Conservation (phyloP, 2,888 invertebrate species). For the Drosophila neonasuta region DNA sequence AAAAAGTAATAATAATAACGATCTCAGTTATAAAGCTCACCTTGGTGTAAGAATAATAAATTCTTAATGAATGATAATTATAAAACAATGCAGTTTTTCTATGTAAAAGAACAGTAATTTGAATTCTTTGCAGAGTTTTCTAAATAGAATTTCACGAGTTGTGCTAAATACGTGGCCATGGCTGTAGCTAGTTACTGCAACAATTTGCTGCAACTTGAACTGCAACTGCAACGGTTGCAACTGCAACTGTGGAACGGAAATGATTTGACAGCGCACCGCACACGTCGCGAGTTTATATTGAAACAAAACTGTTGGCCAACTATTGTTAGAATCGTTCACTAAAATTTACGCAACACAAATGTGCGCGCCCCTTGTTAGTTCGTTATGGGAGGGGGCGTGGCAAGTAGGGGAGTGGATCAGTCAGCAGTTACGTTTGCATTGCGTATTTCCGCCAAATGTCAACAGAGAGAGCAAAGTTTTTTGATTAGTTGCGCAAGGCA, state of each 20-base stretch:
- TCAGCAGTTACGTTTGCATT: conserved; percentile 76
- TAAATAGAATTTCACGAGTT: background rate
- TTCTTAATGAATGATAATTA: background rate
- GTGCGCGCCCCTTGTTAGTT: conserved; percentile 28
- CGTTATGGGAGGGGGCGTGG: conserved; percentile 31
- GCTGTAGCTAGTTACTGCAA: conserved; percentile 26
- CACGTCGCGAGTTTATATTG: conserved; percentile 50
- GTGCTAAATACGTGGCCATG: conserved; percentile 8
- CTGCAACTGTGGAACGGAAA: conserved; percentile 73
- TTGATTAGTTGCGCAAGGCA: conserved; percentile 65
- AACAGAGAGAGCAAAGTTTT: conserved; percentile 73
- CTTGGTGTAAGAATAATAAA: background rate
- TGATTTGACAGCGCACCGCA: conserved; percentile 70
- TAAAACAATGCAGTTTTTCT: background rate
- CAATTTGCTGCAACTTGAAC: conserved; percentile 49
- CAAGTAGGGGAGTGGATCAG: background rate
- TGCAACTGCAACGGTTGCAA: conserved; percentile 72
- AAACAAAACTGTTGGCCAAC: conserved; percentile 63
- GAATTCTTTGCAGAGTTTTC: background rate
- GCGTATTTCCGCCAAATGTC: conserved; percentile 81
- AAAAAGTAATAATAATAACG: too few relatives aligned
- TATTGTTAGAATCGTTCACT: conserved; percentile 73
- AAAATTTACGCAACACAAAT: conserved; percentile 67
- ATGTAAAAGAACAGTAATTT: background rate
- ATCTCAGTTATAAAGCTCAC: background rate